Base-by-base conservation (phyloP, 2,797 vertebrate species). In the Pseudochromis fuscus region DNA sequence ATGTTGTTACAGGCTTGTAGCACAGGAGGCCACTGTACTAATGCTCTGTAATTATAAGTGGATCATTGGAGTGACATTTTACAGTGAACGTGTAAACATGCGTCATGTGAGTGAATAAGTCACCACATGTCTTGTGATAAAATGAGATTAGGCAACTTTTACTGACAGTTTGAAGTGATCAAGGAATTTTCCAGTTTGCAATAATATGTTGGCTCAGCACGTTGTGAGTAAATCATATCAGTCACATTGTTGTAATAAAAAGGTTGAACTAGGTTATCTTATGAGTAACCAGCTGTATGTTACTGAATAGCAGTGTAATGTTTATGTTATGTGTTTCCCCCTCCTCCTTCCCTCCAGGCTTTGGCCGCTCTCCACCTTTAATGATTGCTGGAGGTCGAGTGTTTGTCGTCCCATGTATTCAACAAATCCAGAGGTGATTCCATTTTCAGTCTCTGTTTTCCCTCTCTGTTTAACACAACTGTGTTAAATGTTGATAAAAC, bases 371-470 rank as follows among this genome's bases (percentile, higher is more conserved):
- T 56, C 96, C 96, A 52, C 96, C 97, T 3, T 81, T 98, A 64
- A 96, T 98, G 96, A 96, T 98, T 68, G 95, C 96, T 8, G 97
- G 97, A 76, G 97, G 97, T 7, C 87, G 97, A 56, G 96, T 98
- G 40, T 96, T 98, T 90, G 97, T 98, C 45, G 0, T 97, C 8
- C 97, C 97, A 0, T 97, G 96, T 57, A 72, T 98, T 77, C 97
- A 98, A 67, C 79, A 95, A 90, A 95, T 98, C 72, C 96, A 98
- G 89, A 95, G 96, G 97, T 98, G 77, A 90, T 60, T 7, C 5
- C 44, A 12, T 38, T 80, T 76, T 49, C 19, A 8, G 1, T 31
- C 12, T 67, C 4, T 11, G 1, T 57, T 44, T 31, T 0, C 18
- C 3, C 68, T 45, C 35, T 27, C 10, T 27, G 7, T 42, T 37